Base-by-base conservation (phyloP, 2,888 invertebrate species). In the Microdon myrmicae region DNA sequence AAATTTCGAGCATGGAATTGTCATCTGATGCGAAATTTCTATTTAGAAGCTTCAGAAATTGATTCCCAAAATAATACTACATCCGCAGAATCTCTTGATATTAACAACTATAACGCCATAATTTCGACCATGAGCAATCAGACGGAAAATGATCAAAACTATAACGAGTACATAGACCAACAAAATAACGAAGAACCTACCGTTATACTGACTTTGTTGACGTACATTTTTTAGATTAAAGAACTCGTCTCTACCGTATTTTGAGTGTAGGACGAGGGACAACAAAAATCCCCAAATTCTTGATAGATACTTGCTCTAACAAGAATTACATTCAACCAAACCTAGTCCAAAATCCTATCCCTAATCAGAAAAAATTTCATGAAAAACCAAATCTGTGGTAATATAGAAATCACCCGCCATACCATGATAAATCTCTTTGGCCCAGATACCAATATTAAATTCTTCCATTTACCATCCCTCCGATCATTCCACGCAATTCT, bases 251-350 rank as follows among this genome's bases (percentile, higher is more conserved):
- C 28, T 28, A 9, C 28, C 51, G 2, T 41, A 32, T 32, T 26
- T 47, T 14, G 16, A 45, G 13, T 55, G 44, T 25, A 32, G 14
- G n/a, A 17, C 35, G 16, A 16, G 16, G 6, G 22, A 22, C 3
- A 22, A 22, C 4, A n/a, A 32, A 14, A 16, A 32, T 32, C 16
- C n/a, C 17, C 14, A 32, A 32, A 32, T 14, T 20, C 8, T n/a
- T 35, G 8, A n/a, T 35, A 3, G 22, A 35, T 4, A 35, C 35
- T 2, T 66, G 13, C 4, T 29, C 3, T 8, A 29, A 29, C 29
- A 29, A 29, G 7, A 29, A 9, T 29, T 29, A 10, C 29, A 10
- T 70, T 16, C 48, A 64, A 44, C 38, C 64, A 8, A 35, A 25
- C 4, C 34, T 37, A 3, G 41, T 67, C 7, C 9, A 7, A 12